These are phyloP conservation scores for Tympanuchus pallidicinctus DNA, from an alignment of 2,113 vertebrate species.

Conservation along the genomic window DNA sequence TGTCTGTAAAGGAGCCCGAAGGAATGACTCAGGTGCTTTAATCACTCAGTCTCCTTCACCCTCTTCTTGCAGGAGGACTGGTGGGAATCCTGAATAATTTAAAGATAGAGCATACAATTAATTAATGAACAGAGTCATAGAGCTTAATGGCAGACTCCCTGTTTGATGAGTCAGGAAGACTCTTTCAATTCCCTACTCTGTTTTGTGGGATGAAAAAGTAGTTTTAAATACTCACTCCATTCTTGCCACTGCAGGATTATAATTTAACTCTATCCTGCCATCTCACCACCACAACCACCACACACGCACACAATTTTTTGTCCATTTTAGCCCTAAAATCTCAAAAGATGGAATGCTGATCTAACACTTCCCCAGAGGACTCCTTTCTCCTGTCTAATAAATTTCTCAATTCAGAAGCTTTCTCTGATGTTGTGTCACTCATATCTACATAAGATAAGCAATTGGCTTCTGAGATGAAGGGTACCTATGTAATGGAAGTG, in stretches of 20 bases:
- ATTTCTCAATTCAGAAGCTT: conserved; percentile 37
- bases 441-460: conserved; percentile 3
- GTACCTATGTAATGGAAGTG: neutral
- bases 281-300: neutral
- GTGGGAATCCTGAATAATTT: neutral
- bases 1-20: neutral
- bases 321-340: neutral
- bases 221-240: neutral
- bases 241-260: conserved; percentile 1
- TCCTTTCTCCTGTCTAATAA: conserved; percentile 42
- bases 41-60: neutral
- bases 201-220: neutral
- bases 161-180: neutral
- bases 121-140: neutral
- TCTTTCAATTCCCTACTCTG: neutral
- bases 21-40: neutral
- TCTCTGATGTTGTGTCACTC: conserved; percentile 38
- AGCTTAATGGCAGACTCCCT: neutral
- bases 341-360: neutral
- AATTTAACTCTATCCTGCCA: neutral
- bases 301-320: neutral
- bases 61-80: neutral
- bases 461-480: conserved; percentile 11
- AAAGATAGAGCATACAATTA: neutral
- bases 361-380: conserved; percentile 35